phyloP scores from a whole-genome alignment of 30 jellyfish, hydroid and myxozoan genomes.

The Aurelia sp. region DNA sequence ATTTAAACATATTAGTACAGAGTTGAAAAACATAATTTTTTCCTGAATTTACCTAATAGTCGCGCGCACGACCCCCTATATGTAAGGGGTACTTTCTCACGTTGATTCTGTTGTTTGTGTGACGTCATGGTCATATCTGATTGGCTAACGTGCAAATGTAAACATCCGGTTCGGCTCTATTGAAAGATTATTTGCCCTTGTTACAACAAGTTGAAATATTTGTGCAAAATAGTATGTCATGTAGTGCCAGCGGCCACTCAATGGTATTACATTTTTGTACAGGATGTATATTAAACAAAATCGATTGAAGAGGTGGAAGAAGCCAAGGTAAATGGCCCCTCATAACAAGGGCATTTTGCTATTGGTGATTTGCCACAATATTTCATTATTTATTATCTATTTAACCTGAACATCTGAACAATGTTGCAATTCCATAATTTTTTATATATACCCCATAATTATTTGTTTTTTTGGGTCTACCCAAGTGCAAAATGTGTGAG shows the following conservation, averaged over 20 bases:
- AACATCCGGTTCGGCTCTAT: too few relatives aligned
- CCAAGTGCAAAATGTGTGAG: slow-evolving; percentile 1
- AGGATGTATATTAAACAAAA: neutral
- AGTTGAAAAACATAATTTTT: too few relatives aligned
- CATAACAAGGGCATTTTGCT: neutral
- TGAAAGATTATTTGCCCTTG: too few relatives aligned
- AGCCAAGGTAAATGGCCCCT: neutral
- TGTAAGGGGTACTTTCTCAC: too few relatives aligned
- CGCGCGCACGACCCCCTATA: too few relatives aligned
- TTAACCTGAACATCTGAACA: slow-evolving; percentile 2
- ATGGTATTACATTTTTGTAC: neutral
- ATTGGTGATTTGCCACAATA: neutral
- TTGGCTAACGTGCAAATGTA: too few relatives aligned
- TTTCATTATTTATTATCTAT: neutral
- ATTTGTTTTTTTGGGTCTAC: slow-evolving; percentile 2
- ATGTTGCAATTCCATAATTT: neutral
- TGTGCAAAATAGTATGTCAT: neutral
- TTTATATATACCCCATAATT: neutral
- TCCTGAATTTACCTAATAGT: too few relatives aligned
- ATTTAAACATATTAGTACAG: too few relatives aligned
- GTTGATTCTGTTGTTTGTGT: too few relatives aligned
- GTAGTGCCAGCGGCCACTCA: neutral
- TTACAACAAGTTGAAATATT: neutral
- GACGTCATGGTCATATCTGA: too few relatives aligned
- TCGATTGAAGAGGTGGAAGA: neutral